phyloP scores from a whole-genome alignment of 2,888 invertebrate species.

The Coronaproctus castanopsis region DNA sequence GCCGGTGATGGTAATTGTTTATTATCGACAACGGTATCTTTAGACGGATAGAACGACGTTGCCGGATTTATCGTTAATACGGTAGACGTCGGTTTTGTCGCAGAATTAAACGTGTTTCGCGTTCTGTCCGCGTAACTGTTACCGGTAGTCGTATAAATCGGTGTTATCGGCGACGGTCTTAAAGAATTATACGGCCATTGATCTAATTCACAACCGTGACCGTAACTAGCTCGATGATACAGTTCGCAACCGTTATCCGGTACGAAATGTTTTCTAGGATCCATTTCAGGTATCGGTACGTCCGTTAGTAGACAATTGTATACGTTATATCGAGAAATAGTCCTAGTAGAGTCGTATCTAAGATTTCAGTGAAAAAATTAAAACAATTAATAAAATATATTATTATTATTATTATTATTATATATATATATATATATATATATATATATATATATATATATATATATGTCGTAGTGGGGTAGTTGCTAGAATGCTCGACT shows the following conservation, averaged over 20 bases:
- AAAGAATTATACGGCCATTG: conserved; percentile 20
- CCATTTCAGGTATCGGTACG: conserved; percentile 43
- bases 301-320: conserved; percentile 63
- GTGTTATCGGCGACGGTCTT: conserved; percentile 9
- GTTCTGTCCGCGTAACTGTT: background rate
- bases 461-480: too few species aligned
- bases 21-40: background rate
- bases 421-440: too few species aligned
- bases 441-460: too few species aligned
- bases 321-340: too few species aligned
- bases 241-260: conserved; percentile 47
- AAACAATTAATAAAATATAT: too few species aligned
- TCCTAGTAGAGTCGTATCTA: too few species aligned
- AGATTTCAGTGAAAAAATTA: too few species aligned
- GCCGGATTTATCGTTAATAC: conserved; percentile 4
- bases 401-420: background rate
- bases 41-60: conserved; percentile 6
- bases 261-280: conserved; percentile 35
- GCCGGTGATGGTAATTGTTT: background rate
- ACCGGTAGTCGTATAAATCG: background rate
- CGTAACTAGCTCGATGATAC: conserved; percentile 61
- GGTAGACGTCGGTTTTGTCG: conserved; percentile 7
- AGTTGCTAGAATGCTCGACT: too few species aligned
- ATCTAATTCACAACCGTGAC: conserved; percentile 58
- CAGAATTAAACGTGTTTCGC: background rate